phyloP scores from a whole-genome alignment of 1,140 invertebrate species.

The Caerostris extrusa region DNA sequence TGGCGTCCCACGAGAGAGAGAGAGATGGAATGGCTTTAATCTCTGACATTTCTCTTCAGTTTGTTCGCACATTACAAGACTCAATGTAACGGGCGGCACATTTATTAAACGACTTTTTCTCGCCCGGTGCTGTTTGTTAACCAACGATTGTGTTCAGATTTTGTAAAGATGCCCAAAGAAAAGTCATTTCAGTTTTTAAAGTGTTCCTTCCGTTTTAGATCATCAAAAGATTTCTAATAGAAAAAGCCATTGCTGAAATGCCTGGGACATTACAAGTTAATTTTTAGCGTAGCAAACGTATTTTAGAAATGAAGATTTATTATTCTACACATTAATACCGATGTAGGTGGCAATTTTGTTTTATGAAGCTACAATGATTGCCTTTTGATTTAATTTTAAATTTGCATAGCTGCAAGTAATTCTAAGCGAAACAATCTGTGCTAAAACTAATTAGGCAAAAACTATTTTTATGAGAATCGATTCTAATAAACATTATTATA shows the following conservation, averaged over 20 bases:
- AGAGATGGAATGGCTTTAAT: not conserved
- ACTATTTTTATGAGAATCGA: too few relatives aligned
- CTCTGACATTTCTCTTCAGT: constrained; percentile 39
- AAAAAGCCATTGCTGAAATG: not conserved
- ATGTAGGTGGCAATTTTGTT: not conserved
- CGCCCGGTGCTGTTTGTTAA: not conserved
- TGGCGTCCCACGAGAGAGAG: too few relatives aligned
- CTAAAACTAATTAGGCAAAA: too few relatives aligned
- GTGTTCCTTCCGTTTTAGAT: not conserved
- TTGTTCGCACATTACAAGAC: constrained; percentile 45
- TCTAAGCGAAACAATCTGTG: too few relatives aligned
- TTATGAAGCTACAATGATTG: not conserved
- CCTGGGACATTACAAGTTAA: not conserved
- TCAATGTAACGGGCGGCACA: not conserved
- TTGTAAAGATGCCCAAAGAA: not conserved
- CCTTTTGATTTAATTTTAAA: not conserved
- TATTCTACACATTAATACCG: not conserved
- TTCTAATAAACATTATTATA: too few relatives aligned
- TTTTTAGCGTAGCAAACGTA: not conserved
- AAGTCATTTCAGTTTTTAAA: not conserved
- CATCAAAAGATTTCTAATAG: not conserved
- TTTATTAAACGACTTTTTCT: constrained; percentile 36
- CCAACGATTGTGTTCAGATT: not conserved
- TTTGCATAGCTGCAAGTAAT: too few relatives aligned
- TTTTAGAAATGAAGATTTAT: rapidly evolving